Base-by-base conservation (phyloP, 2,888 invertebrate genomes). In the Melangyna quadrimaculata region DNA sequence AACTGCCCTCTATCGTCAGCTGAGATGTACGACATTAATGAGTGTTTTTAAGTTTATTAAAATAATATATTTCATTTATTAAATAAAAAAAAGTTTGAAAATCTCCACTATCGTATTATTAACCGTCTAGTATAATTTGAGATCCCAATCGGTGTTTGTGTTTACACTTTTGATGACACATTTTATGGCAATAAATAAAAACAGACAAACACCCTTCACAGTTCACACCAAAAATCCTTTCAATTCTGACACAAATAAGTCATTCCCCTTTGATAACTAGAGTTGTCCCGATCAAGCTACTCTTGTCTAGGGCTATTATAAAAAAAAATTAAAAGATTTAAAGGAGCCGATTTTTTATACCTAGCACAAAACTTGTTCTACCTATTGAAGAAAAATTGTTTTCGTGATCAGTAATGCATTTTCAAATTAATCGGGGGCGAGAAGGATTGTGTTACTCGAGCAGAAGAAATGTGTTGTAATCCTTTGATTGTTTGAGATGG, bases 151-250 rank as follows among this genome's bases (percentile, higher is more conserved):
- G 5, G 7, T 17, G 22, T 43, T 35, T n/a, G n/a, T 57, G 12
- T 29, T 27, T n/a, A 27, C 27, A 53, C 14, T 27, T 27, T 29
- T 67, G 63, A 72, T 77, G 84, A 84, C 75, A 80, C 71, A 67
- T 55, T 75, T 59, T 43, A 53, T 73, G 69, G 17, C 24, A 67
- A 86, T 72, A 77, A 77, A 81, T 77, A 77, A 86, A 81, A 86
- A 86, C 75, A 80, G 53, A 45, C 43, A 72, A 71, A 84, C 75
- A 84, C 67, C n/a, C 59, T 72, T 67, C 57, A 19, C 17, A 45
- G 53, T 72, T 67, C 57, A 19, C 17, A 45, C n/a, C 29, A 27
- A 59, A 27, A 59, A 59, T 71, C 53, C 59, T 67, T 75, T 74
- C 43, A 55, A 72, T n/a, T 17, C 3, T 10, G 40, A 70, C 51